Conservation (phyloP, 1,140 invertebrate genomes). For the Drosophila sproati region DNA sequence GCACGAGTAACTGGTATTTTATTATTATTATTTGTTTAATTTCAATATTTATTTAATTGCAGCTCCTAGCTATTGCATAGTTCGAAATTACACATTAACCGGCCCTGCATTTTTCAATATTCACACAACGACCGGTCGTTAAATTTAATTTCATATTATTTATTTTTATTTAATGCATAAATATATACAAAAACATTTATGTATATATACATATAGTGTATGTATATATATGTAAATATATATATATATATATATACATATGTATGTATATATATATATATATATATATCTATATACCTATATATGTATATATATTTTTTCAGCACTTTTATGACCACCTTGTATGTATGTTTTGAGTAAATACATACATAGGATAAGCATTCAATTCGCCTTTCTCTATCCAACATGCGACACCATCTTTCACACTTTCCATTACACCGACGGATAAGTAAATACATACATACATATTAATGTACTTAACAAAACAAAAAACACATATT, state of each 20-base stretch:
- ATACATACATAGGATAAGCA: neutral
- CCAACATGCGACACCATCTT: neutral
- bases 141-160: neutral
- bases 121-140: constrained; percentile 1
- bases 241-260: neutral
- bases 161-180: neutral
- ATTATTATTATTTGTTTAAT: constrained; percentile 8
- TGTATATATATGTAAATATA: neutral
- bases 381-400: constrained; percentile 14
- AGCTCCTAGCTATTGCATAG: constrained; percentile 1
- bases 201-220: neutral
- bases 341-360: neutral
- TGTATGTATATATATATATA: neutral
- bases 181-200: neutral
- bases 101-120: neutral
- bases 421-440: constrained; percentile 13
- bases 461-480: constrained; percentile 1
- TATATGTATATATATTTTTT: neutral
- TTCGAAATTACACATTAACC: constrained; percentile 5
- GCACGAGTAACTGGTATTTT: constrained; percentile 25
- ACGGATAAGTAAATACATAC: neutral
- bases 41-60: constrained; percentile 6
- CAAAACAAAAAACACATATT: constrained; percentile 9
- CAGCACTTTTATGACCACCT: neutral
- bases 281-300: neutral